phyloP scores from a whole-genome alignment of 2,797 vertebrate genomes.

The Hyperoplus immaculatus region DNA sequence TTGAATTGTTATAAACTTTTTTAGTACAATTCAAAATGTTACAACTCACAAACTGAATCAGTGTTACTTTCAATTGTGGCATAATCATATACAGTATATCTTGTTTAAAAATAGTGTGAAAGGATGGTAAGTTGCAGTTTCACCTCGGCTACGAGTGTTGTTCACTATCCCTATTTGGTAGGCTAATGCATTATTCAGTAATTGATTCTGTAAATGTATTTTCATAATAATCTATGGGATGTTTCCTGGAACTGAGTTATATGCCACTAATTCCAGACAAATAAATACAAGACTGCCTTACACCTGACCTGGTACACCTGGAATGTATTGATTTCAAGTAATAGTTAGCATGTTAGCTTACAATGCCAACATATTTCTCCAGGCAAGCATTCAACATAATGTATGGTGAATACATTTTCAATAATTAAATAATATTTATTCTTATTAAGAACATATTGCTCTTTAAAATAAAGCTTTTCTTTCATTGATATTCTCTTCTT shows the following conservation, averaged over 20 bases:
- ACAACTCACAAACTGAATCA: neutral
- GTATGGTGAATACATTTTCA: neutral
- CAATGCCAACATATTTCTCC: neutral
- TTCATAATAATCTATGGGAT: neutral
- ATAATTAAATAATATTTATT: neutral
- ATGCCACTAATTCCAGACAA: neutral
- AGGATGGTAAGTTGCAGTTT: neutral
- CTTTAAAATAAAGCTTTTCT: neutral
- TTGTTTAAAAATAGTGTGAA: neutral
- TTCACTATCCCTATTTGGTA: neutral
- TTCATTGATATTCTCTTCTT: neutral
- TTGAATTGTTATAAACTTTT: neutral
- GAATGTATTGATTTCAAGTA: neutral
- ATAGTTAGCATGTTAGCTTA: neutral
- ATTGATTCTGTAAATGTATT: neutral
- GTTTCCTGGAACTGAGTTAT: neutral
- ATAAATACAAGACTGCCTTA: too few relatives aligned
- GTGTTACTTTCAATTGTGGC: neutral
- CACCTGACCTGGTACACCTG: neutral
- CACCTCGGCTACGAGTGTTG: neutral
- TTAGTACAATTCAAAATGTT: neutral
- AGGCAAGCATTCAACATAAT: neutral
- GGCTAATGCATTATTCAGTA: too few relatives aligned
- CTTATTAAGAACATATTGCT: neutral
- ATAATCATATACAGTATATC: neutral